phyloP scores from a whole-genome alignment of 2,888 invertebrate species.

The Rapana venosa region DNA sequence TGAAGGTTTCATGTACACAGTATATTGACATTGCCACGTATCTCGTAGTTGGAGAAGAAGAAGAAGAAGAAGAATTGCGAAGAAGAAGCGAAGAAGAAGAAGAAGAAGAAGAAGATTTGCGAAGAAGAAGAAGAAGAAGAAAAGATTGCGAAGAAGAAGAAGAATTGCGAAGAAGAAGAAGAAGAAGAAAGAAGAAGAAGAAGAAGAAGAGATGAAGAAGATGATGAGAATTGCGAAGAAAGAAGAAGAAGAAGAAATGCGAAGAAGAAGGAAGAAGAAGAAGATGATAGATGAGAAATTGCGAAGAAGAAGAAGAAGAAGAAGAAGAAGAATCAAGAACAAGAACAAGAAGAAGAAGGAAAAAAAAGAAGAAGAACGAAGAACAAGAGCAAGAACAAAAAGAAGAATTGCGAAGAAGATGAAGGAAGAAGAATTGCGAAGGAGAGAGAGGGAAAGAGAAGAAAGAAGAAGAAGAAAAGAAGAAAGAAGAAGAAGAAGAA shows the following conservation, averaged over 20 bases:
- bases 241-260: not conserved
- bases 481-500: not conserved
- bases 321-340: not conserved
- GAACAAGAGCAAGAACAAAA: not conserved
- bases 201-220: not conserved
- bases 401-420: not conserved
- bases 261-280: not conserved
- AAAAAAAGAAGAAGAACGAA: not conserved
- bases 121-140: not conserved
- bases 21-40: too few species aligned
- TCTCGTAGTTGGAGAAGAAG: too few species aligned
- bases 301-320: slow-evolving; percentile 21
- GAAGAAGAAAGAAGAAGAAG: not conserved
- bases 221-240: slow-evolving; percentile 17
- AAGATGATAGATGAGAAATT: not conserved
- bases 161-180: slow-evolving; percentile 22
- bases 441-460: not conserved
- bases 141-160: not conserved
- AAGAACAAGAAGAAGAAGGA: not conserved
- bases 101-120: too few species aligned
- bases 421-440: not conserved
- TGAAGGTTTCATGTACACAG: too few species aligned
- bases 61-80: not conserved
- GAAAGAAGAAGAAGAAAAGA: not conserved
- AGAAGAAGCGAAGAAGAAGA: too few species aligned